Percentiles rank a stretch among this genome's conserved stretches.
These are phyloP conservation scores for Rapana venosa DNA, from an alignment of 2,888 invertebrate genomes.

Conservation along the genomic window DNA sequence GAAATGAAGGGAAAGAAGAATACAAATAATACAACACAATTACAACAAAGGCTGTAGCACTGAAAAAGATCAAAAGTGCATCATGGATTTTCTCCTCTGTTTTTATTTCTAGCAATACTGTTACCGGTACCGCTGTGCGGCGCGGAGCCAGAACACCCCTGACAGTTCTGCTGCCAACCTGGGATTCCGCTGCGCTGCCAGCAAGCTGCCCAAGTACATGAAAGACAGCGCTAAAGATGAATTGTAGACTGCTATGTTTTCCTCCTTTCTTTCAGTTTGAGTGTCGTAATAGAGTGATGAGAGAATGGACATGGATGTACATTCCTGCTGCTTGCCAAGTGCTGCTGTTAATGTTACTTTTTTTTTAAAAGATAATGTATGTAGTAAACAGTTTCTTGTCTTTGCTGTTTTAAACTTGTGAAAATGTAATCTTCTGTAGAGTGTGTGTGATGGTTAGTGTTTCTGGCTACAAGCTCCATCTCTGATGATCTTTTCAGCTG, in stretches of 20 bases:
- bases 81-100: background rate
- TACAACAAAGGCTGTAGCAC: too few species aligned
- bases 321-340: conserved; percentile 3
- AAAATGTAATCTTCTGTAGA: too few species aligned
- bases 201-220: conserved; percentile 65
- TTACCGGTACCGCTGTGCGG: conserved; percentile 94
- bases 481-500: too few species aligned
- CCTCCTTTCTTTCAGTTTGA: background rate
- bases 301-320: background rate
- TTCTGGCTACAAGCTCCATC: too few species aligned
- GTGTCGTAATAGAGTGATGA: background rate
- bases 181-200: conserved; percentile 91
- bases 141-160: conserved; percentile 94
- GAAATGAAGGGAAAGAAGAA: too few species aligned
- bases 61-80: too few species aligned
- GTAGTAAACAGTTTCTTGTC: too few species aligned
- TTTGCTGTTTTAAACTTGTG: too few species aligned
- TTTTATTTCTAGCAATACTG: conserved; percentile 85
- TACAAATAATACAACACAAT: too few species aligned
- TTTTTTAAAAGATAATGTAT: background rate
- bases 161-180: conserved; percentile 96
- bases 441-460: too few species aligned
- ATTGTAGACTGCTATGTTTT: conserved; percentile 36
- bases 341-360: background rate
- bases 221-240: conserved; percentile 44